Evolutionary conservation across 2,113 vertebrate species (phyloP).

Genomic region (Rhinolophus ferrumequinum): DNA sequence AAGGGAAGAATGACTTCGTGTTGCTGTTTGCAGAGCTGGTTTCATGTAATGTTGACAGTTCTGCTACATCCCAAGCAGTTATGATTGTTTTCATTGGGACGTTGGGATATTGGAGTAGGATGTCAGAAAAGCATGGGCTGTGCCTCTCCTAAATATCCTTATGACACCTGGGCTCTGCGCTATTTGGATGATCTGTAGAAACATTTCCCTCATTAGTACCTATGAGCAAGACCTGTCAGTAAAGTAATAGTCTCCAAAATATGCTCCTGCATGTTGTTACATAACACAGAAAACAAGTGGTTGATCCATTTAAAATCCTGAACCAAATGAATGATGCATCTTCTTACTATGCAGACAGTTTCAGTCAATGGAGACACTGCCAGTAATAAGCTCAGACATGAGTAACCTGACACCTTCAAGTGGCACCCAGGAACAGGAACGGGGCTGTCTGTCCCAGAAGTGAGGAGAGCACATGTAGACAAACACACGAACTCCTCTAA

Average conservation of each 20-base stretch:
- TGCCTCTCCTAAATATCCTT: not conserved
- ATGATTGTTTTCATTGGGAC: not conserved
- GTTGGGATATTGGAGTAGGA: not conserved
- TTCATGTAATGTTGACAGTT: constrained; percentile 14
- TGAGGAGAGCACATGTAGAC: too few species aligned
- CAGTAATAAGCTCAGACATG: not conserved
- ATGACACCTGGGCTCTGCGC: not conserved
- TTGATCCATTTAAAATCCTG: constrained; percentile 23
- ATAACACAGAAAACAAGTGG: constrained; percentile 44
- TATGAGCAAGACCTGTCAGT: constrained; percentile 49
- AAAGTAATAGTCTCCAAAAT: not conserved
- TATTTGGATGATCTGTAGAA: constrained; percentile 44
- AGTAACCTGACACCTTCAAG: not conserved
- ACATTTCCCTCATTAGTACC: constrained; percentile 39
- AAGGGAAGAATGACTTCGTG: constrained; percentile 27
- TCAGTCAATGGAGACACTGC: not conserved
- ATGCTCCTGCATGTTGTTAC: constrained; percentile 50
- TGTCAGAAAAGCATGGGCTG: not conserved
- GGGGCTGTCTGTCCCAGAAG: not conserved
- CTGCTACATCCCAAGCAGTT: not conserved
- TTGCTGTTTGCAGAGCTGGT: not conserved
- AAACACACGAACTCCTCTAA: not conserved
- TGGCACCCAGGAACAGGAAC: not conserved
- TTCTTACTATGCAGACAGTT: not conserved
- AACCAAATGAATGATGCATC: not conserved